A percentile compares a stretch with the other conserved stretches of the same genome.
phyloP scores from a whole-genome alignment of 2,113 vertebrate species.

The Ochotona curzoniae region DNA sequence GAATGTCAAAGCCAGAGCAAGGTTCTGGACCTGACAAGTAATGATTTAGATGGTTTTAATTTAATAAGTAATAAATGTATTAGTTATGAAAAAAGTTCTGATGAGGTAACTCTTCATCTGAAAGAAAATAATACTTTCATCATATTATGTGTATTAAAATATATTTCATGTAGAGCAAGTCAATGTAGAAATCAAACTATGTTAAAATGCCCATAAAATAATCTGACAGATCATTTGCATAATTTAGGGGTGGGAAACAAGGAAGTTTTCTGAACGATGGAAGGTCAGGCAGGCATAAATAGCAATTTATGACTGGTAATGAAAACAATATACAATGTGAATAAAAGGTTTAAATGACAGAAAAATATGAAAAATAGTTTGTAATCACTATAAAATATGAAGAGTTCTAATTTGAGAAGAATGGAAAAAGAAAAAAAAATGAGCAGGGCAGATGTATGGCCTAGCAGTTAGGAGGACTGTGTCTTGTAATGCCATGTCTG shows the following conservation, averaged over 20 bases:
- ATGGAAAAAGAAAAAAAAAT: neutral
- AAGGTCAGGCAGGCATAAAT: neutral
- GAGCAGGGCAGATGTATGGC: neutral
- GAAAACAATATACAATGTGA: neutral
- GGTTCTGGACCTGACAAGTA: neutral
- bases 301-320: neutral
- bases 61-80: neutral
- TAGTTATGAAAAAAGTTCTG: neutral
- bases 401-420: neutral
- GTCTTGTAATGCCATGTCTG: too few relatives aligned
- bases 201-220: neutral
- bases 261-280: neutral
- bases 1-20: neutral
- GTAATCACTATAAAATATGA: neutral
- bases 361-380: neutral
- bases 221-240: neutral
- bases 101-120: neutral
- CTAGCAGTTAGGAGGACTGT: too few relatives aligned
- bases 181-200: neutral
- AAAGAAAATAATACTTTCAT: neutral
- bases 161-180: neutral
- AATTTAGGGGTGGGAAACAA: neutral
- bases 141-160: neutral
- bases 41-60: neutral
- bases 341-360: neutral